Evolutionary conservation across 2,113 vertebrate species (phyloP), one percentile per base, ranked within the genome.

Genomic region (Sceloporus undulatus): DNA sequence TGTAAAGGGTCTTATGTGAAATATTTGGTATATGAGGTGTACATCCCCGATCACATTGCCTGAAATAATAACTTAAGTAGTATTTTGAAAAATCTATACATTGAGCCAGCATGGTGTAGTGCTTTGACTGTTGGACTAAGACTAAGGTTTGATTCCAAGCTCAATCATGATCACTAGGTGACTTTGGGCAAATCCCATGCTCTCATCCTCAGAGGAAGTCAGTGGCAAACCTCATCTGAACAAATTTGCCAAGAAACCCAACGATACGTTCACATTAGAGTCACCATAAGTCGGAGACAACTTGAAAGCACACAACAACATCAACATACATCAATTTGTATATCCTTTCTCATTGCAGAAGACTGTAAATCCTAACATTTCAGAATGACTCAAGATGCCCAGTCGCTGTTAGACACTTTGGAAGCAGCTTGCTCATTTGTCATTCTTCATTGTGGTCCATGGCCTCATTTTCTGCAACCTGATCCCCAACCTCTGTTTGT

Each of bases 291-390:
- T 34, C 34, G 34, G 34, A 34, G 34, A 34, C 34, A 34, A 34
- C 34, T 34, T 34, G 34, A 34, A 34, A 34, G 34, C 34, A 34
- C 34, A 34, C 34, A 34, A 34, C 34, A 34, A 34, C 34, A 34
- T 40, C 56, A 77, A 65, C 16, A 18, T 65, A 19, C 21, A 19
- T 65, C 14, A 18, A 65, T 14, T 13, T 65, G 23, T 25, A 27
- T 70, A 70, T 70, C 8, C 40, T 38, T 54, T 29, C 21, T 23
- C 34, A 0, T 29, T 42, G 38, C 3, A 14, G 54, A 9, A 81
- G 74, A 82, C 75, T 34, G 66, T 34, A 48, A n/a, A 74, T 73
- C 25, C n/a, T 81, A 73, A 62, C 38, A 40, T 79, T 87, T 81
- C 54, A 42, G 25, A 74, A 81, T 18, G 9, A 4, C 27, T 87